Percentiles rank a stretch among this genome's conserved stretches.
Conservation (phyloP, 1,140 invertebrate species). For the fruit fly (Drosophila melanogaster) region DNA sequence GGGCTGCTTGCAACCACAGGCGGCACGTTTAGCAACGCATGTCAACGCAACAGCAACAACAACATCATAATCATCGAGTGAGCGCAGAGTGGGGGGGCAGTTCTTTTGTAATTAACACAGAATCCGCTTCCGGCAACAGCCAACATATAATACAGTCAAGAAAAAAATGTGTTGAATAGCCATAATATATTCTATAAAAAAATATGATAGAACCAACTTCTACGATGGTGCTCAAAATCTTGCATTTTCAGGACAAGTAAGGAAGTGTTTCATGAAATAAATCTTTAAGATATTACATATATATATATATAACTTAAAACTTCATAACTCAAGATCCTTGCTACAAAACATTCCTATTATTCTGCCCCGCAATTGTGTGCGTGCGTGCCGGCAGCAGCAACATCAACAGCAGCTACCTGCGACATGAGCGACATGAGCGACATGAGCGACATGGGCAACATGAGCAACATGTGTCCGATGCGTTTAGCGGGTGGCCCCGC, state of each 20-base stretch:
- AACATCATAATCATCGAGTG: constrained; percentile 53
- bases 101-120: constrained; percentile 78
- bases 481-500: constrained; percentile 70
- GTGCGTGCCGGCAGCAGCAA: constrained; percentile 60
- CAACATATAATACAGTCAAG: constrained; percentile 18
- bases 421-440: constrained; percentile 50
- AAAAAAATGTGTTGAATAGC: no score
- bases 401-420: constrained; percentile 5
- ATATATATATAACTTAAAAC: no score
- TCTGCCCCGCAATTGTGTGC: constrained; percentile 6
- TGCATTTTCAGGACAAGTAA: no score
- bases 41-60: constrained; percentile 70
- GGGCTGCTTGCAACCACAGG: constrained; percentile 27
- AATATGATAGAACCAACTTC: neutral
- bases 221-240: neutral
- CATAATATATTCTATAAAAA: neutral
- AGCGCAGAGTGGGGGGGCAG: constrained; percentile 22
- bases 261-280: neutral
- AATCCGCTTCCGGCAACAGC: constrained; percentile 73
- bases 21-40: constrained; percentile 81
- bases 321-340: no score
- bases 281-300: no score
- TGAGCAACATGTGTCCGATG: constrained; percentile 68
- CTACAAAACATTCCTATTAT: constrained; percentile 1
- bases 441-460: constrained; percentile 45